Base-by-base conservation (phyloP, 2,797 vertebrate species). In the Aotus griseimembra region DNA sequence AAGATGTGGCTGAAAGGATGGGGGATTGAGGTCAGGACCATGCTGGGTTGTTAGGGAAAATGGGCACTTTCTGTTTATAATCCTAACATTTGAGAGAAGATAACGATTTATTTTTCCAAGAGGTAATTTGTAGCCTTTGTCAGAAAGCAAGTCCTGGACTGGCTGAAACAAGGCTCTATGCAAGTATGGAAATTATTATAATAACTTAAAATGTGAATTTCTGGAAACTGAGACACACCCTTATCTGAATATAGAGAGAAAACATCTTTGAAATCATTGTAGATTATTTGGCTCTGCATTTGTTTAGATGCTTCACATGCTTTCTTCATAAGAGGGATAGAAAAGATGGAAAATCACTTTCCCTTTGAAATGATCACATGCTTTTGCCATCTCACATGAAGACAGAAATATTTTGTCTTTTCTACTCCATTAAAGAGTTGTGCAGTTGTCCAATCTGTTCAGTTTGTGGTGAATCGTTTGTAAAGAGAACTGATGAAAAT, bases 321-420 rank as follows among this genome's bases (percentile, higher is more conserved):
- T 55, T 93, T 72, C 55, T 96, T 75, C 64, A 14, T 1, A n/a
- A 52, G 55, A 90, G 33, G 80, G 11, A 50, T 3, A 90, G 85
- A 83, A 91, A 57, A 7, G 48, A 50, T 33, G 58, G 46, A 79
- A 80, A 86, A 33, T 41, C 64, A 5, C 9, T 90, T 81, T 90
- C 48, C n/a, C 81, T 90, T 82, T 14, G 5, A 28, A 70, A 75
- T 3, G 67, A 58, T 83, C 39, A 14, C 55, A 39, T 33, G 15
- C 12, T 89, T 58, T 95, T 50, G 41, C 44, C 50, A 77, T 80
- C n/a, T 73, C 81, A 36, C 4, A 39, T n/a, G 13, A 58, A 84
- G 41, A 92, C 20, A 55, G n/a, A 96, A 73, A 73, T 33, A 5
- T 83, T 70, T 96, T 72, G 17, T 77, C 12, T 82, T 88, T 94